Percentiles rank a stretch among this genome's conserved stretches.
Evolutionary conservation across 1,140 invertebrate species (phyloP).

Genomic region (Palaemon carinicauda): DNA sequence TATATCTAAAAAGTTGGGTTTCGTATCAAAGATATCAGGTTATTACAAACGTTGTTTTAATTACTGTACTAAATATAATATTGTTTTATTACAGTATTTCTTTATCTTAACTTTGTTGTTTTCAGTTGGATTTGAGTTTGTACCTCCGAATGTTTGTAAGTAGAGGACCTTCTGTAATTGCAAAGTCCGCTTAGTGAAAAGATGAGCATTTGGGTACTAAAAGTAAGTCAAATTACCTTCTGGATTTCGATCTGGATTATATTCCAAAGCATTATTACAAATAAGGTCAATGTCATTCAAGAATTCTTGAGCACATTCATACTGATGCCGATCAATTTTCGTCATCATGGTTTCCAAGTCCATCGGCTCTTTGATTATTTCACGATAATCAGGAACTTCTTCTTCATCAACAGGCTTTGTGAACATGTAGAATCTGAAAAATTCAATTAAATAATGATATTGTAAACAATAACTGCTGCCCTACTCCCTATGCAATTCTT

Average conservation of each 20-base stretch:
- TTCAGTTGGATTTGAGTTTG: too few species aligned
- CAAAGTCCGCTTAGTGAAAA: too few species aligned
- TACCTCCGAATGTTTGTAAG: too few species aligned
- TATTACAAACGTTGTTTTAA: too few species aligned
- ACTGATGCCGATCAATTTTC: conserved; percentile 88
- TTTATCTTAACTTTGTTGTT: too few species aligned
- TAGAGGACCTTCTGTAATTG: too few species aligned
- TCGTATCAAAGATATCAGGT: too few species aligned
- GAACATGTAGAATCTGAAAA: conserved; percentile 84
- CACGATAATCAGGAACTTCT: conserved; percentile 90
- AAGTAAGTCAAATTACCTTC: conserved; percentile 70
- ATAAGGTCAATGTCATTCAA: conserved; percentile 87
- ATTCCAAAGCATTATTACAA: conserved; percentile 87
- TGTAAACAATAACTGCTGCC: background rate
- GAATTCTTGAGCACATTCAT: conserved; percentile 87
- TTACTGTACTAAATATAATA: too few species aligned
- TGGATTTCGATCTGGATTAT: conserved; percentile 85
- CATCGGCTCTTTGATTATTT: conserved; percentile 88
- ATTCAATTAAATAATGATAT: background rate
- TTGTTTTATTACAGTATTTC: too few species aligned
- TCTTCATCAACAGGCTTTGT: conserved; percentile 88
- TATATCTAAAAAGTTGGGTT: too few species aligned
- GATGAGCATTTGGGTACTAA: too few species aligned
- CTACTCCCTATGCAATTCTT: too few species aligned
- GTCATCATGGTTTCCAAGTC: conserved; percentile 94